Base-by-base conservation (phyloP, 2,888 invertebrate genomes). In the Limnephilus marmoratus region DNA sequence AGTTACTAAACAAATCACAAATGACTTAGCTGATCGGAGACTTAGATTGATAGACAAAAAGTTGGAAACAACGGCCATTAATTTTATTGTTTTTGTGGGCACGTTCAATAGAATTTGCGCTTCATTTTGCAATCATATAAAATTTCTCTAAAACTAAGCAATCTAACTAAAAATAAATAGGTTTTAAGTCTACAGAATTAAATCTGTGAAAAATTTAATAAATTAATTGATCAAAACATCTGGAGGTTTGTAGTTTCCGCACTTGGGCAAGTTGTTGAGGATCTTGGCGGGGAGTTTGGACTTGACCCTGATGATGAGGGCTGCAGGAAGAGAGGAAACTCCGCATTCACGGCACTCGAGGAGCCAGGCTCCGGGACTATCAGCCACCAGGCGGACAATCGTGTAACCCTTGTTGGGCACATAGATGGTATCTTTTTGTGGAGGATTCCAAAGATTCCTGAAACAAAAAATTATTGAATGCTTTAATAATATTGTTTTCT, bases 331-430 rank as follows among this genome's bases (percentile, higher is more conserved):
- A 45, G 96, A 95, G 0, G 95, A 95, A 1, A 95, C 94, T 9
- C 95, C 94, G 94, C 96, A 96, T 0, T 96, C 95, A 81, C 96
- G 94, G 93, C 96, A 96, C 94, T 96, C 96, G 85, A 96, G 94
- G 37, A 96, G 93, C 96, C 96, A 96, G 86, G 95, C 95, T 49
- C 97, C 97, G 53, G 96, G 96, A 92, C 96, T 96, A 81, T 96
- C 96, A 4, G 96, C 96, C n/a, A 95, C 94, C 91, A 97, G 95
- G 90, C 97, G 95, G 9, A 97, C 95, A 68, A 97, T 95, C 0
- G 96, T 95, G 94, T 96, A 97, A 1, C 97, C 97, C 93, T 97
- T 97, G 94, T 97, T 97, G 0, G 97, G 97, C 0, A 97, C 97
- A 0, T 95, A 95, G 37, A 97, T 95, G 1, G 97, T 97, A 94